These are phyloP conservation scores for Chelmon rostratus DNA, from an alignment of 2,797 vertebrate species.

Conservation along the genomic window DNA sequence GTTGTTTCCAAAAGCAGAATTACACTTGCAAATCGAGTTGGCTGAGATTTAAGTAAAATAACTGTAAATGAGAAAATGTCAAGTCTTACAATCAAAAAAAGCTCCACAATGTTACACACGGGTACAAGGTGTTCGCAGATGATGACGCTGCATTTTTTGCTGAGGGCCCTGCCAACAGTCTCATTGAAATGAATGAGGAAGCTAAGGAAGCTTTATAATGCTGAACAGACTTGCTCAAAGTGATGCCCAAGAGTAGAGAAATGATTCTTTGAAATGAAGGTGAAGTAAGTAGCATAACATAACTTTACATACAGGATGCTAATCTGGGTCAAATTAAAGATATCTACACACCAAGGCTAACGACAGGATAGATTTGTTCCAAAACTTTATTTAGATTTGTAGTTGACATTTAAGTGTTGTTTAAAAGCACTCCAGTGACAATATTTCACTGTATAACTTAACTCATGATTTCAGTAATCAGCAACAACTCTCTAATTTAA, in stretches of 20 bases:
- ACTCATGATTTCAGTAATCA: background rate
- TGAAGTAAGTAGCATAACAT: too few relatives aligned
- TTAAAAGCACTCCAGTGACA: too few relatives aligned
- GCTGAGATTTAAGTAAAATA: background rate
- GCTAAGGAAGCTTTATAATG: background rate
- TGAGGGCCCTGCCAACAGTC: background rate
- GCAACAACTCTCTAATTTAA: background rate
- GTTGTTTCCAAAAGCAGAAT: background rate
- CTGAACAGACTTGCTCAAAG: background rate
- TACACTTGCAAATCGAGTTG: background rate
- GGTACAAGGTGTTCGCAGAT: constrained; percentile 8
- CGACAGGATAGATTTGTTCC: background rate
- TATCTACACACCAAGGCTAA: background rate
- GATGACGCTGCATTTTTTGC: background rate
- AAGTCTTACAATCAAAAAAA: background rate
- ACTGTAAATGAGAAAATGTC: background rate
- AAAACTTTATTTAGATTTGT: too few relatives aligned
- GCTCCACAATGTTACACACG: too few relatives aligned
- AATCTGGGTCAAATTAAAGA: background rate
- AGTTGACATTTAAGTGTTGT: background rate
- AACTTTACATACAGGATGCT: too few relatives aligned
- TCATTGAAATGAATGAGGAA: background rate
- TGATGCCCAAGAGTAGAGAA: too few relatives aligned
- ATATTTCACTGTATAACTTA: too few relatives aligned
- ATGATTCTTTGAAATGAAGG: background rate